These are phyloP conservation scores for Leiothrix lutea DNA, from an alignment of 2,113 vertebrate genomes.

Conservation along the genomic window DNA sequence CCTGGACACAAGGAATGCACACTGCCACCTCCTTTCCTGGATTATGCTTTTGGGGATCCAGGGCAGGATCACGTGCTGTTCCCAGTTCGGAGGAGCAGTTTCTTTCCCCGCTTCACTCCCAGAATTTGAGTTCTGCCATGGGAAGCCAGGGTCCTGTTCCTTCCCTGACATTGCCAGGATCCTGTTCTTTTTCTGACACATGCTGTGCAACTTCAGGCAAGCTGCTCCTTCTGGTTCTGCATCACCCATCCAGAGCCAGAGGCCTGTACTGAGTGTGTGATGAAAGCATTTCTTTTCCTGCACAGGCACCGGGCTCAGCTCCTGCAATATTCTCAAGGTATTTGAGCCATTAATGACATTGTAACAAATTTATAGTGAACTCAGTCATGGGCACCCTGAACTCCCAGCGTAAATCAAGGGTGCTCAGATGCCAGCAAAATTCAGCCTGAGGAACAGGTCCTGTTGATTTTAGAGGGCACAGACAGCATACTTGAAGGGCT, in stretches of 20 bases:
- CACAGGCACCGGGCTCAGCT: not conserved
- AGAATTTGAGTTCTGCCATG: not conserved
- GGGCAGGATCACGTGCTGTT: not conserved
- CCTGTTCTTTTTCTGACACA: not conserved
- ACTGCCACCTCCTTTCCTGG: not conserved
- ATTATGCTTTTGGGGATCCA: not conserved
- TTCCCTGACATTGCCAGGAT: not conserved
- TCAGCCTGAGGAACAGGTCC: not conserved
- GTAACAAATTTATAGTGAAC: not conserved
- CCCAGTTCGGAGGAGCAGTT: not conserved
- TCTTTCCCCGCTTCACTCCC: not conserved
- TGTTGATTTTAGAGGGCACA: not conserved
- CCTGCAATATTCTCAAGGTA: not conserved
- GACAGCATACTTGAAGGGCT: conserved; percentile 11
- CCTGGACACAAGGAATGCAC: not conserved
- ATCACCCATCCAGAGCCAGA: not conserved
- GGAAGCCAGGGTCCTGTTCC: not conserved
- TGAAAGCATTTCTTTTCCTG: not conserved
- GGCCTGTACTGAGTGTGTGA: not conserved
- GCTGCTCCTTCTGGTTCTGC: not conserved
- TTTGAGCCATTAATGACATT: not conserved
- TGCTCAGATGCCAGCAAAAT: not conserved
- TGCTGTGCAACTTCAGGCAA: not conserved
- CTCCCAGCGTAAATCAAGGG: not conserved
- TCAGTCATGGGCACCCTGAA: not conserved